These are phyloP conservation scores for Drosophila guanche DNA, from an alignment of 1,140 invertebrate genomes.

Conservation along the genomic window DNA sequence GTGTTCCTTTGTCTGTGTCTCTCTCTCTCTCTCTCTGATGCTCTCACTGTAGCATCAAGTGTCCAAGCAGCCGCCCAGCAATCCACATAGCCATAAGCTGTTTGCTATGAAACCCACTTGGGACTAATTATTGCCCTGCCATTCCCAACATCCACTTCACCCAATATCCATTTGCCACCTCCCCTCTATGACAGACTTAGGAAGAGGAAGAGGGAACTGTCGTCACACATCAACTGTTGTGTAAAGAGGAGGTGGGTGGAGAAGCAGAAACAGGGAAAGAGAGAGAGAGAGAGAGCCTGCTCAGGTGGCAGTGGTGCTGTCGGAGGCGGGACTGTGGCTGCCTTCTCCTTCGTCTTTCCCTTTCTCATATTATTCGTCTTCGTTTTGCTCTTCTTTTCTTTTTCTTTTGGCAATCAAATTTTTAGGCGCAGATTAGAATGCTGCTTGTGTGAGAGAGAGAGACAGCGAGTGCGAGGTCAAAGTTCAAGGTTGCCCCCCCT, in stretches of 20 bases:
- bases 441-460: not conserved
- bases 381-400: constrained; percentile 8
- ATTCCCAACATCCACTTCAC: constrained; percentile 10
- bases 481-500: constrained; percentile 70
- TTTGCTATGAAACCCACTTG: constrained; percentile 70
- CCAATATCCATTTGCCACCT: constrained; percentile 9
- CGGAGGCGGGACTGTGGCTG: constrained; percentile 9
- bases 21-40: not conserved
- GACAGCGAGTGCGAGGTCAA: constrained; percentile 57
- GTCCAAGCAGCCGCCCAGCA: not conserved
- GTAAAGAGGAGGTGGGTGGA: not conserved
- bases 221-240: constrained; percentile 11
- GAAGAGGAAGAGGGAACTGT: constrained; percentile 19
- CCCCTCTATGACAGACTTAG: constrained; percentile 22
- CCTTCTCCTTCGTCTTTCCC: constrained; percentile 1
- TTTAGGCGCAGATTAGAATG: constrained; percentile 71
- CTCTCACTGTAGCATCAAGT: not conserved
- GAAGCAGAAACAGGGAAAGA: not conserved
- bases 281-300: constrained; percentile 3
- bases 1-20: too few species aligned
- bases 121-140: constrained; percentile 74
- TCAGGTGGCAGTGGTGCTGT: constrained; percentile 25
- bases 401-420: constrained; percentile 61
- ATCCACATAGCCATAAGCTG: constrained; percentile 26
- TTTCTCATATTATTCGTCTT: not conserved